Evolutionary conservation across 2,888 invertebrate species (phyloP), one percentile per base, ranked within the genome.

Genomic region (Pollenia griseotomentosa): DNA sequence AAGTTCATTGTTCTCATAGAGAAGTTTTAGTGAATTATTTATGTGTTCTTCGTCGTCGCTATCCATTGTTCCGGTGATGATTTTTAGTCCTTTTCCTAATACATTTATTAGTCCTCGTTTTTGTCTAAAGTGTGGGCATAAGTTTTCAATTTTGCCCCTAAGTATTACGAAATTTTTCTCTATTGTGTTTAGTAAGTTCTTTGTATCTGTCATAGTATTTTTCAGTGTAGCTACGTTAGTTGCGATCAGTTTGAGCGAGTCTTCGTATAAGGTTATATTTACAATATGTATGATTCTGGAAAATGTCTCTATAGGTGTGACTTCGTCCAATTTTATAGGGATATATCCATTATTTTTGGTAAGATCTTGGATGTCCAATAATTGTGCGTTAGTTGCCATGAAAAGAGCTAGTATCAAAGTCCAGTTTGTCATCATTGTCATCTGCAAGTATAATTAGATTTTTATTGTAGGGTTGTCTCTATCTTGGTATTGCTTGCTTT

Each of bases 261-360:
- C 71, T 3, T 55, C 42, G 23, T 71, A 71, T 19, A 57, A 16
- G 12, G 65, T 65, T 46, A 46, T 65, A 46, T 88, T 88, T 11
- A 88, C 68, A 9, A 87, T 55, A 23, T 88, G 87, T 10, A 88
- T 42, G 44, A 86, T 48, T 73, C 86, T 88, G 33, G 40, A 71
- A 40, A 83, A 86, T 11, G 70, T 33, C 23, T 83, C 19, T 19
- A 88, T 86, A 23, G 78, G 51, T 57, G 78, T 80, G 16, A 68
- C 53, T 12, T 88, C 61, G 16, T 73, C 79, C n/a, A 79, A 4
- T 74, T 87, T 86, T 14, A 88, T 82, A 23, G 83, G 75, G 53
- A 87, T 61, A 55, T 87, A 88, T 33, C 85, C 87, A 16, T 88
- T 87, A 19, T 87, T 87, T 14, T 85, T 84, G 10, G 44, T 86